These are phyloP conservation scores for Plagiodera versicolora DNA, from an alignment of 2,888 invertebrate species.

Conservation along the genomic window DNA sequence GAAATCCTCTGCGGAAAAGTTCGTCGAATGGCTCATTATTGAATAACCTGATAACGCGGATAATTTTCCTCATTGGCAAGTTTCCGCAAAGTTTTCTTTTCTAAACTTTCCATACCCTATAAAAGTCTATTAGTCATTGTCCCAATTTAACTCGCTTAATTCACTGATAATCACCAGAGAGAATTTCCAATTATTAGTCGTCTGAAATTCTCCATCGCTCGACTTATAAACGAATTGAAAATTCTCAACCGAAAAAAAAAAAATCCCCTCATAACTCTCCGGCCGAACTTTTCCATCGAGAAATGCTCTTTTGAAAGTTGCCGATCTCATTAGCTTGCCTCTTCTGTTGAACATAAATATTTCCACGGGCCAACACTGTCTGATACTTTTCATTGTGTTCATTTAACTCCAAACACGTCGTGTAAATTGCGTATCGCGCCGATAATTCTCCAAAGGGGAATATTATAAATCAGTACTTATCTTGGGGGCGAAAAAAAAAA, in stretches of 20 bases:
- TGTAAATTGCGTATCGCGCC: too few species aligned
- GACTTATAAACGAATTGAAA: background rate
- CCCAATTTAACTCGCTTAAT: background rate
- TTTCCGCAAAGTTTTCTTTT: background rate
- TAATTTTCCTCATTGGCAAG: background rate
- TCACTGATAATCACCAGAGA: background rate
- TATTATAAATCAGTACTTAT: background rate
- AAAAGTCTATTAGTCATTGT: constrained; percentile 1
- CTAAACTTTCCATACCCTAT: background rate
- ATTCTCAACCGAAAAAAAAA: background rate
- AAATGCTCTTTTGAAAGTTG: background rate
- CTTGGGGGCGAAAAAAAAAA: background rate
- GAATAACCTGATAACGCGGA: background rate
- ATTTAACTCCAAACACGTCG: too few species aligned
- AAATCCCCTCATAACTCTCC: background rate
- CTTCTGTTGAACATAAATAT: background rate
- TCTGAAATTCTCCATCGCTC: background rate
- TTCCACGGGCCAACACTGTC: too few species aligned
- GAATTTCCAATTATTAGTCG: background rate
- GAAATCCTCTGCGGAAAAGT: background rate
- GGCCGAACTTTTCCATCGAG: background rate
- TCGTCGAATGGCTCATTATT: background rate
- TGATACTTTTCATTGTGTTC: too few species aligned
- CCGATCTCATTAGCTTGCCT: background rate
- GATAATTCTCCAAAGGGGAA: too few species aligned